Conservation (phyloP, 2,888 invertebrate genomes). For the Nymphalis polychloros region DNA sequence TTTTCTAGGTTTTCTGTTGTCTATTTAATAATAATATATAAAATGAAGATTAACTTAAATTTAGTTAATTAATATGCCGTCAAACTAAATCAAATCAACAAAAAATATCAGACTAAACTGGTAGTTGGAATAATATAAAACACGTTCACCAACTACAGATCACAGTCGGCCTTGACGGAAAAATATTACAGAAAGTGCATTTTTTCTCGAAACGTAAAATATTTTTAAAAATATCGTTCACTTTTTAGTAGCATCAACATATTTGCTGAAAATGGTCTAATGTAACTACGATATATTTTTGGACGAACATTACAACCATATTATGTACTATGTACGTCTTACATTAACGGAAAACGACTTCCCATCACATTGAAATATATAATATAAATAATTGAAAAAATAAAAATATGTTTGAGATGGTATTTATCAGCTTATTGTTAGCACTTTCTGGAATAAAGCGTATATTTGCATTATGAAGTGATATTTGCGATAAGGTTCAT, state of each 20-base stretch:
- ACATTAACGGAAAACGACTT: too few relatives aligned
- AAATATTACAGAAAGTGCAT: conserved; percentile 15
- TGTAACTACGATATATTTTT: background rate
- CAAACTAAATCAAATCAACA: too few relatives aligned
- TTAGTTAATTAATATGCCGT: too few relatives aligned
- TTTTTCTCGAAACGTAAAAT: background rate
- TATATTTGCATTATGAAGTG: conserved; percentile 3
- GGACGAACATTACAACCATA: too few relatives aligned
- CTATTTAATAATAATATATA: too few relatives aligned
- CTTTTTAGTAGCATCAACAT: background rate
- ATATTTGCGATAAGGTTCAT: conserved; percentile 17
- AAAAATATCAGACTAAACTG: too few relatives aligned
- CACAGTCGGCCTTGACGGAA: conserved; percentile 17
- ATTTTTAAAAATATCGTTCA: background rate
- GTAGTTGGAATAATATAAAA: conserved; percentile 6
- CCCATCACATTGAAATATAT: too few relatives aligned
- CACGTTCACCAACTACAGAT: conserved; percentile 5
- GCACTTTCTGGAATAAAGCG: conserved; percentile 1
- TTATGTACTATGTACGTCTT: too few relatives aligned
- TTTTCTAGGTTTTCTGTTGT: too few relatives aligned
- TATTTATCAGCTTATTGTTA: background rate
- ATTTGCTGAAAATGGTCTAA: background rate
- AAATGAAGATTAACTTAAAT: too few relatives aligned
- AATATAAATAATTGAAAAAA: background rate
- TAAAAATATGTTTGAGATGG: background rate